Conservation (phyloP, 2,113 vertebrate genomes). For the Eulemur rufifrons region DNA sequence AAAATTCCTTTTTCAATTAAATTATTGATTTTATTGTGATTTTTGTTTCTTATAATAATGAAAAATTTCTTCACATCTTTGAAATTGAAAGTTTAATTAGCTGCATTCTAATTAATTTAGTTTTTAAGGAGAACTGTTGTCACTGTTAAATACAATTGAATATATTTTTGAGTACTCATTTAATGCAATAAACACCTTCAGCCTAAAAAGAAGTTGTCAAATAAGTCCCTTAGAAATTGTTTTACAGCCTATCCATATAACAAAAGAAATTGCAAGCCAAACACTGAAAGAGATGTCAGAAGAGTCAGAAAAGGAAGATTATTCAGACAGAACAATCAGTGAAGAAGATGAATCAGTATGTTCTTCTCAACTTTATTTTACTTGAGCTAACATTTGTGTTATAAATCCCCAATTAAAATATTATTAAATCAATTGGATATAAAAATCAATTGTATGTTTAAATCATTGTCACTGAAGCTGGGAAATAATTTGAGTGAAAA, state of each 20-base stretch:
- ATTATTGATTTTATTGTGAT: conserved; percentile 30
- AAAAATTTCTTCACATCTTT: neutral
- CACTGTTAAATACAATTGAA: neutral
- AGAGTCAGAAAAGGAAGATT: conserved; percentile 76
- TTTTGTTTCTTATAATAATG: neutral
- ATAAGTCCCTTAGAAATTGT: conserved; percentile 54
- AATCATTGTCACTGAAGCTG: neutral
- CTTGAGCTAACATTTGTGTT: neutral
- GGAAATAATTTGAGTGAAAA: conserved; percentile 23
- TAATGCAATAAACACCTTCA: neutral
- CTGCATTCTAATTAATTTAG: neutral
- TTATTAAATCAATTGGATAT: neutral
- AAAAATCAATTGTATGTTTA: neutral
- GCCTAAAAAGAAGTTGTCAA: neutral
- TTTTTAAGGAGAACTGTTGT: conserved; percentile 8
- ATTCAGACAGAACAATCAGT: conserved; percentile 65
- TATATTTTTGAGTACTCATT: neutral
- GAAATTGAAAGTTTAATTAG: neutral
- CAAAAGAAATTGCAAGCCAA: conserved; percentile 41
- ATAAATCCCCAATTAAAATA: conserved; percentile 10
- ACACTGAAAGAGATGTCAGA: conserved; percentile 76
- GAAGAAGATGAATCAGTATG: conserved; percentile 78
- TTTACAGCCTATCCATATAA: conserved; percentile 49
- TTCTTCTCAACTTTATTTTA: conserved; percentile 24
- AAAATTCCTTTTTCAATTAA: conserved; percentile 14